Percentiles rank a stretch among this genome's conserved stretches.
Evolutionary conservation across 2,113 vertebrate genomes (phyloP).

Genomic region (Oreotrochilus melanogaster): DNA sequence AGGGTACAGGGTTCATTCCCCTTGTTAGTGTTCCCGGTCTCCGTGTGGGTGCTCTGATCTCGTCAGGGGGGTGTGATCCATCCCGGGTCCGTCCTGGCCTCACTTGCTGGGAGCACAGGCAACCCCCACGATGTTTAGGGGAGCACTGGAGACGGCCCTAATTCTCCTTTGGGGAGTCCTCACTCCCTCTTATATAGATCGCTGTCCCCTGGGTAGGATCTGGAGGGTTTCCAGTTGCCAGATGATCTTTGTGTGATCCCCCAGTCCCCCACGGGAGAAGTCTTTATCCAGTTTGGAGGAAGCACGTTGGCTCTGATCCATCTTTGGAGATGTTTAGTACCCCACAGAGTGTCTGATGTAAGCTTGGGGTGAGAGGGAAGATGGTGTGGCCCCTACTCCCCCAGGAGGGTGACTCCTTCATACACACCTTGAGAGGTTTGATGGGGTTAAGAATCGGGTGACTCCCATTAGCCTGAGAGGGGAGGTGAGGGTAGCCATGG

Average conservation of each 20-base stretch:
- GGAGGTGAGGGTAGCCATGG: too few relatives aligned
- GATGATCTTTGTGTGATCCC: fast-evolving
- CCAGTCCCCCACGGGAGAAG: background rate
- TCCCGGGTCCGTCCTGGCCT: background rate
- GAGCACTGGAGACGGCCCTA: background rate
- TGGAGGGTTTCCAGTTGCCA: background rate
- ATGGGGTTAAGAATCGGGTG: background rate
- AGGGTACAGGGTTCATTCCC: fast-evolving
- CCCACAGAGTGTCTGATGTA: background rate
- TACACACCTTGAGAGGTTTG: fast-evolving
- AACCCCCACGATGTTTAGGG: fast-evolving
- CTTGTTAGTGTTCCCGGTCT: fast-evolving
- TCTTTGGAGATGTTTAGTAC: fast-evolving
- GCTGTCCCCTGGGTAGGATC: fast-evolving
- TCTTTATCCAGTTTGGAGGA: background rate
- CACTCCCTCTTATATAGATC: fast-evolving
- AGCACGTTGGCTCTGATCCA: fast-evolving
- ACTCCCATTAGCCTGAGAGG: fast-evolving
- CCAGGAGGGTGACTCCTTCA: background rate
- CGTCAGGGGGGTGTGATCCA: fast-evolving
- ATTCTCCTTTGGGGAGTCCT: background rate
- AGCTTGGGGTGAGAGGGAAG: background rate
- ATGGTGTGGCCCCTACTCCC: background rate
- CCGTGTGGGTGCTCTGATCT: background rate
- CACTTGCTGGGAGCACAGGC: fast-evolving